Base-by-base conservation (phyloP, 1,140 invertebrate genomes). In the Trissolcus basalis region DNA sequence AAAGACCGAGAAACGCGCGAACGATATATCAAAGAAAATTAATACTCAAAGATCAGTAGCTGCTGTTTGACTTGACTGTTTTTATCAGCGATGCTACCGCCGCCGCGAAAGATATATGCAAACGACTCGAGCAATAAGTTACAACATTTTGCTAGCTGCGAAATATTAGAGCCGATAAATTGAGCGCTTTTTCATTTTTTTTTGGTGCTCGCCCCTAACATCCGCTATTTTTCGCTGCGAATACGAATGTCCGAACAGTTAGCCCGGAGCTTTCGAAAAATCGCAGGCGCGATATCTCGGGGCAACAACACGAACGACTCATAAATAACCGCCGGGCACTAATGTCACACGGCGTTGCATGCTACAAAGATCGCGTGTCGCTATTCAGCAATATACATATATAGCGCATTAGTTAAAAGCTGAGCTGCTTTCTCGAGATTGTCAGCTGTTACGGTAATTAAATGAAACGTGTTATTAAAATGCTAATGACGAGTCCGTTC, bases 401-500 rank as follows among this genome's bases (percentile, higher is more conserved):
- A 68, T 61, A 39, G 51, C 15, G 44, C 49, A 27, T 50, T 54
- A 55, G 49, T 65, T 67, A 61, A 73, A 73, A 73, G 55, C 27
- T 44, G 14, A 45, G 50, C 70, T 12, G 51, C 63, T 67, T 27
- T 74, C 58, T 55, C 45, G 58, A 56, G 63, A 75, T 75, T 69
- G 64, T 75, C 59, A 75, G 71, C 51, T 74, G 71, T 63, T 61
- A 68, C 71, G 71, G 45, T 68, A 74, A 74, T 74, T 74, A 74
- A 74, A 74, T 63, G 63, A 50, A 68, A 61, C 63, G 63, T 63
- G 71, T 63, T 67, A 74, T 74, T 74, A 74, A 74, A 74, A 74
- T 74, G 71, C 43, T 73, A 73, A 73, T 65, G 54, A 54, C 48
- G 44, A 47, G 55, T 53, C 48, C 59, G 58, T 64, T 64, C 9